These are phyloP conservation scores for Potamilus streckersoni DNA, from an alignment of 1,140 invertebrate species.

Conservation along the genomic window DNA sequence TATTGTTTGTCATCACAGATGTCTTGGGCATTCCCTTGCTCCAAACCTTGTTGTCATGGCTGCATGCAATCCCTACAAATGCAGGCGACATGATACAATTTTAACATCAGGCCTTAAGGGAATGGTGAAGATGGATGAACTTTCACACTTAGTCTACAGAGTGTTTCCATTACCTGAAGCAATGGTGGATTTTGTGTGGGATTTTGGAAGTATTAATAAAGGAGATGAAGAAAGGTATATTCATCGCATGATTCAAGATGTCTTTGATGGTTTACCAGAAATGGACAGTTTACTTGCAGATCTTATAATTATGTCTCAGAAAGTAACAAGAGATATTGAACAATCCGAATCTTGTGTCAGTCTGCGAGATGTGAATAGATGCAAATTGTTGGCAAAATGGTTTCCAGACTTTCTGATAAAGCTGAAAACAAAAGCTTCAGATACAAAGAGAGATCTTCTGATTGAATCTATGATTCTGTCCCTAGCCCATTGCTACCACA, in stretches of 20 bases:
- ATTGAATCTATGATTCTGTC: conserved; percentile 16
- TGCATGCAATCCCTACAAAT: conserved; percentile 42
- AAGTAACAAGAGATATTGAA: conserved; percentile 18
- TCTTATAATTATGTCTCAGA: conserved; percentile 30
- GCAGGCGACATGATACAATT: conserved; percentile 15
- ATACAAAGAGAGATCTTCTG: not conserved
- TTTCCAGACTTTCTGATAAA: conserved; percentile 23
- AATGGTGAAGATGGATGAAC: conserved; percentile 29
- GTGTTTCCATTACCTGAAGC: conserved; percentile 39
- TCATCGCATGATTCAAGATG: conserved; percentile 21
- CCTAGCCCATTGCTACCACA: conserved; percentile 31
- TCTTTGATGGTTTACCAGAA: not conserved
- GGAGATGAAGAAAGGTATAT: conserved; percentile 36
- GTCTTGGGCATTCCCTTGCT: conserved; percentile 15
- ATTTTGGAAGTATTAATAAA: conserved; percentile 36
- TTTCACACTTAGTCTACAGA: conserved; percentile 33
- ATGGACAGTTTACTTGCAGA: conserved; percentile 9
- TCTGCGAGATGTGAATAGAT: conserved; percentile 35
- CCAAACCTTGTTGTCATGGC: conserved; percentile 35
- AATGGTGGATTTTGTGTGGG: conserved; percentile 43
- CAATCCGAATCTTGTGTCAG: conserved; percentile 25
- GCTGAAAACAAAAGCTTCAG: not conserved
- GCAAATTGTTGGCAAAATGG: conserved; percentile 30
- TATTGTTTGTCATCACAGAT: conserved; percentile 33
- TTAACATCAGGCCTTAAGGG: conserved; percentile 25